These are phyloP conservation scores for Anarsia innoxiella DNA, from an alignment of 2,888 invertebrate species.

Conservation along the genomic window DNA sequence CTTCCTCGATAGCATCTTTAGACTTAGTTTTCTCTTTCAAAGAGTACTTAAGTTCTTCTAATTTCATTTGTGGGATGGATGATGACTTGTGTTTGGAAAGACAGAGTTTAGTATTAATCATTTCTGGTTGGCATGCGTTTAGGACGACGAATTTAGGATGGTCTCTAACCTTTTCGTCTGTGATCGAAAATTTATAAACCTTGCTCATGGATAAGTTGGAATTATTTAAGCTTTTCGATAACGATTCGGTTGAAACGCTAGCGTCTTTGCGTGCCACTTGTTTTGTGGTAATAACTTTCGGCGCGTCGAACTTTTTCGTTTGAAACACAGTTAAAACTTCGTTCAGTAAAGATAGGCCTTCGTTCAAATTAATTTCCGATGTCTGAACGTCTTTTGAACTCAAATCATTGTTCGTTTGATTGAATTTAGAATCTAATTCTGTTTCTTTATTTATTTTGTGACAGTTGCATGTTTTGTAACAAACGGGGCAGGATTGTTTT, in stretches of 20 bases:
- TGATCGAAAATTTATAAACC: slow-evolving; percentile 42
- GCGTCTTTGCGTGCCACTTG: slow-evolving; percentile 42
- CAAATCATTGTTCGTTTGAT: too few relatives aligned
- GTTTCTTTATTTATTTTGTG: too few relatives aligned
- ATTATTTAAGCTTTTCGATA: slow-evolving; percentile 12
- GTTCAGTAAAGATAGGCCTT: slow-evolving; percentile 47
- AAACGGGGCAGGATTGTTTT: slow-evolving; percentile 34
- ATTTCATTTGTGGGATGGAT: slow-evolving; percentile 62
- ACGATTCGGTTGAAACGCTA: slow-evolving; percentile 35
- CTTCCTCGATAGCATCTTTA: slow-evolving; percentile 58
- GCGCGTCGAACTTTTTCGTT: slow-evolving; percentile 35
- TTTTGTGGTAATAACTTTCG: slow-evolving; percentile 23
- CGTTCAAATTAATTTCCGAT: slow-evolving; percentile 32
- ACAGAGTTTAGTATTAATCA: slow-evolving; percentile 26
- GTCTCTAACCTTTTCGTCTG: slow-evolving; percentile 23
- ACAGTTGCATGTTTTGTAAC: slow-evolving; percentile 24
- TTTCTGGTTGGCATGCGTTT: slow-evolving; percentile 34
- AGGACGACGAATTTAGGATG: slow-evolving; percentile 39
- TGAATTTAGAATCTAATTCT: too few relatives aligned
- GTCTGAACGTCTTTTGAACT: slow-evolving; percentile 41
- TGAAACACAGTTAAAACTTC: slow-evolving; percentile 60
- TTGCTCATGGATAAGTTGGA: slow-evolving; percentile 32
- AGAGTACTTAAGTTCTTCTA: slow-evolving; percentile 53
- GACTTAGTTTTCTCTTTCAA: slow-evolving; percentile 48
- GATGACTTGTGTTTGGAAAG: slow-evolving; percentile 52